phyloP scores from a whole-genome alignment of 2,113 vertebrate genomes.

The Toxotes jaculatrix region DNA sequence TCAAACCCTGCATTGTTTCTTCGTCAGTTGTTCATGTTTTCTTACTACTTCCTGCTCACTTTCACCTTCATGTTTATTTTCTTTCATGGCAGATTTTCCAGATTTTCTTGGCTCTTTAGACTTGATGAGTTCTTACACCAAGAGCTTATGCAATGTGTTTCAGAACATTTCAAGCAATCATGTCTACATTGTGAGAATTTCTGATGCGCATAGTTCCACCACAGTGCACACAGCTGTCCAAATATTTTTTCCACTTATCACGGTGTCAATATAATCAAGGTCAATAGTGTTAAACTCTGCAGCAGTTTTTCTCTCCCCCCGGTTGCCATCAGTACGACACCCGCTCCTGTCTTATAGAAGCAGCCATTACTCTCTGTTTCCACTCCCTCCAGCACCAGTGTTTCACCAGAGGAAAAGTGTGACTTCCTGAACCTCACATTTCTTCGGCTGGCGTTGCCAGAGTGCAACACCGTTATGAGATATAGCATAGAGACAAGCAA shows the following conservation, averaged over 20 bases:
- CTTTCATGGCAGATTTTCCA: conserved; percentile 10
- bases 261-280: conserved; percentile 4
- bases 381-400: conserved; percentile 30
- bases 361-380: conserved; percentile 38
- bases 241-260: conserved; percentile 14
- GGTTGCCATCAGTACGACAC: not conserved
- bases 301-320: conserved; percentile 17
- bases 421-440: conserved; percentile 78
- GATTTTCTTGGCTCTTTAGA: conserved; percentile 32
- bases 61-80: conserved; percentile 9
- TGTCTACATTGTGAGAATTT: not conserved
- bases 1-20: not conserved
- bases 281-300: conserved; percentile 20
- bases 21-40: conserved; percentile 35
- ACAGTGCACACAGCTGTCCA: not conserved
- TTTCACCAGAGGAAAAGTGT: conserved; percentile 63
- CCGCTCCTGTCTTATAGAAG: conserved; percentile 34
- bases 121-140: not conserved
- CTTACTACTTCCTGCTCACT: conserved; percentile 9
- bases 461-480: conserved; percentile 79
- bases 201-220: not conserved
- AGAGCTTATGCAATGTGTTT: not conserved
- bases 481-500: conserved; percentile 80
- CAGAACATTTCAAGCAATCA: not conserved
- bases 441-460: conserved; percentile 64